Conservation (phyloP, 2,797 vertebrate species). For the Enteromius mattozi region DNA sequence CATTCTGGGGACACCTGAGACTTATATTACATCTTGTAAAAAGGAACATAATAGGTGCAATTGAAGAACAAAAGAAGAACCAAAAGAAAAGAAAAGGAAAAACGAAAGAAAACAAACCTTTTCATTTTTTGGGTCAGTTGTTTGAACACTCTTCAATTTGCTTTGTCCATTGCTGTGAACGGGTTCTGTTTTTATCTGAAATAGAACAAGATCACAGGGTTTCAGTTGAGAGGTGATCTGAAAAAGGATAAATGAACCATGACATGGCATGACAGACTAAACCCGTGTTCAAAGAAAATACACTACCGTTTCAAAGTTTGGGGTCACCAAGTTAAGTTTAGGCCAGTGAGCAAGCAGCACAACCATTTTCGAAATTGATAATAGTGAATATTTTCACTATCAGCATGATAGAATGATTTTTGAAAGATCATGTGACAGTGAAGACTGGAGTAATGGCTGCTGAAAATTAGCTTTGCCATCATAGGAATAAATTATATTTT, state of each 20-base stretch:
- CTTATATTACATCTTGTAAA: background rate
- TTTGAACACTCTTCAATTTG: constrained; percentile 63
- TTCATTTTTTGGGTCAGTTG: constrained; percentile 67
- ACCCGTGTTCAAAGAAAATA: background rate
- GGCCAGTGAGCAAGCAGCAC: background rate
- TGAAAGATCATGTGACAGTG: background rate
- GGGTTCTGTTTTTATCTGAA: constrained; percentile 72
- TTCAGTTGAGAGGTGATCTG: background rate
- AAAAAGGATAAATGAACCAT: background rate
- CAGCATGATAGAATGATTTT: background rate
- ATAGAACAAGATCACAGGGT: constrained; percentile 6
- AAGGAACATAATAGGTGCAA: background rate
- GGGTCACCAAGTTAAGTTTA: background rate
- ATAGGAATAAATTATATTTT: background rate
- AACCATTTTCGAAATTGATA: background rate
- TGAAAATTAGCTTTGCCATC: background rate
- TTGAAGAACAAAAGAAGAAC: background rate
- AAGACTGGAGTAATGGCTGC: background rate
- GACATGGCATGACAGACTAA: background rate
- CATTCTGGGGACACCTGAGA: background rate
- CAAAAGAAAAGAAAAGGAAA: background rate
- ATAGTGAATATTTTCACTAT: background rate
- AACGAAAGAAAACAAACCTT: constrained; percentile 70
- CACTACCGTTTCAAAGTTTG: background rate
- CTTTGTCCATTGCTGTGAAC: constrained; percentile 75